Evolutionary conservation across 2,888 invertebrate species (phyloP).

Genomic region (Acronicta leporina): DNA sequence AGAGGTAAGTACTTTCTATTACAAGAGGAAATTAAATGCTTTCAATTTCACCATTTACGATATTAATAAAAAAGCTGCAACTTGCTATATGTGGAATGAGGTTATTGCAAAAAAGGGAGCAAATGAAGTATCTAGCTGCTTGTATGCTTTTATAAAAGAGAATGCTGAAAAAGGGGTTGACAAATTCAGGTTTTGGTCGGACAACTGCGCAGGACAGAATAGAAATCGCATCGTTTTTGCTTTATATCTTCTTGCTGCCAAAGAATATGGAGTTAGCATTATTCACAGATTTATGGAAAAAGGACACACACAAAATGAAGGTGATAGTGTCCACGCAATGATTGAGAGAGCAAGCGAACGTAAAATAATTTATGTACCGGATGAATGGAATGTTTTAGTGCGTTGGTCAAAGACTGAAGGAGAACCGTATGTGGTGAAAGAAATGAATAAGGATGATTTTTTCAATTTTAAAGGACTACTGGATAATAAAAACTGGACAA

Average conservation of each 20-base stretch:
- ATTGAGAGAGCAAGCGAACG: conserved; percentile 6
- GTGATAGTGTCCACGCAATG: conserved; percentile 9
- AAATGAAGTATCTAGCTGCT: conserved; percentile 14
- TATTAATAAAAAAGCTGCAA: not conserved
- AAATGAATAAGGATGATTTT: conserved; percentile 1
- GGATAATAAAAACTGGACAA: conserved; percentile 13
- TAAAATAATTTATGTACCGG: conserved; percentile 7
- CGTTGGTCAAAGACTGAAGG: conserved; percentile 15
- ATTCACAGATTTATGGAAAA: conserved; percentile 21
- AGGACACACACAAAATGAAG: conserved; percentile 14
- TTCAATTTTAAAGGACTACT: conserved; percentile 9
- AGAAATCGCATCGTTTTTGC: conserved; percentile 19
- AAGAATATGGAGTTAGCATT: conserved; percentile 15
- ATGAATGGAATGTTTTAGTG: conserved; percentile 10
- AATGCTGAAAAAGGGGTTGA: conserved; percentile 13
- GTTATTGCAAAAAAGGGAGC: conserved; percentile 19
- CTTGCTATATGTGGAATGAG: conserved; percentile 21
- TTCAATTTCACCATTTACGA: conserved; percentile 19
- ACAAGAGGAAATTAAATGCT: conserved; percentile 14
- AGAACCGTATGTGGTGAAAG: conserved; percentile 11
- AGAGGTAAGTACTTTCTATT: conserved; percentile 14
- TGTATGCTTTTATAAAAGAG: conserved; percentile 9
- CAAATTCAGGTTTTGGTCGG: conserved; percentile 18
- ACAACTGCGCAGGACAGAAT: conserved; percentile 18
- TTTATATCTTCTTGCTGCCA: conserved; percentile 12